Conservation (phyloP, 1,140 invertebrate genomes). For the Chironomus striatipennis region DNA sequence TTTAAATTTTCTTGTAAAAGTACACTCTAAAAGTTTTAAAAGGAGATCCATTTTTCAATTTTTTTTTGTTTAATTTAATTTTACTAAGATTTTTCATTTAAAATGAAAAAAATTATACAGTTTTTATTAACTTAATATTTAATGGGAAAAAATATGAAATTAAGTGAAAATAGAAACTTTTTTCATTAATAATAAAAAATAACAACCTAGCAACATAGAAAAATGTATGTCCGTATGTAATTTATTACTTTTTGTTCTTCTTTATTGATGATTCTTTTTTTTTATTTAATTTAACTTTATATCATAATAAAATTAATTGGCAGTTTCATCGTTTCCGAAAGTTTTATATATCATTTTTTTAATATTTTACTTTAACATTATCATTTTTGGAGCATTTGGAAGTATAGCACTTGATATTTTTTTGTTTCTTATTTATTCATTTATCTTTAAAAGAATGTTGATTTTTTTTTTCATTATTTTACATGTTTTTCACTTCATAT, state of each 20-base stretch:
- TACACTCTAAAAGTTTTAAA: slow-evolving; percentile 1
- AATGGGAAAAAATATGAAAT: background rate
- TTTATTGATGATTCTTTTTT: too few relatives aligned
- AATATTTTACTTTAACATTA: background rate
- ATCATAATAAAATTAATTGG: slow-evolving; percentile 15
- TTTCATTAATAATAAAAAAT: background rate
- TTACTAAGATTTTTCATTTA: background rate
- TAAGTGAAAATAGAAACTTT: background rate
- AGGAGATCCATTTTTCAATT: slow-evolving; percentile 1
- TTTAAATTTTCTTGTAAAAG: slow-evolving; percentile 1
- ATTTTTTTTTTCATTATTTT: background rate
- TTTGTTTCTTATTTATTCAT: background rate
- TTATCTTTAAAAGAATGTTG: background rate
- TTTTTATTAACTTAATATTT: too few relatives aligned
- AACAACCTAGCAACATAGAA: too few relatives aligned
- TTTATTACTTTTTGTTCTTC: too few relatives aligned
- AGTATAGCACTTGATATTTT: slow-evolving; percentile 5
- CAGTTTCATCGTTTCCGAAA: slow-evolving; percentile 4
- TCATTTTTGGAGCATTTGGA: slow-evolving; percentile 12
- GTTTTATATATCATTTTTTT: background rate
- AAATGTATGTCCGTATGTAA: too few relatives aligned
- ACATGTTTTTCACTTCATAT: background rate
- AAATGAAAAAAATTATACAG: too few relatives aligned
- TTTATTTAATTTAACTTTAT: background rate
- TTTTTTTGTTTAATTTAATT: background rate